Evolutionary conservation across 1,140 invertebrate species (phyloP).

Genomic region (Drosophila takahashii): DNA sequence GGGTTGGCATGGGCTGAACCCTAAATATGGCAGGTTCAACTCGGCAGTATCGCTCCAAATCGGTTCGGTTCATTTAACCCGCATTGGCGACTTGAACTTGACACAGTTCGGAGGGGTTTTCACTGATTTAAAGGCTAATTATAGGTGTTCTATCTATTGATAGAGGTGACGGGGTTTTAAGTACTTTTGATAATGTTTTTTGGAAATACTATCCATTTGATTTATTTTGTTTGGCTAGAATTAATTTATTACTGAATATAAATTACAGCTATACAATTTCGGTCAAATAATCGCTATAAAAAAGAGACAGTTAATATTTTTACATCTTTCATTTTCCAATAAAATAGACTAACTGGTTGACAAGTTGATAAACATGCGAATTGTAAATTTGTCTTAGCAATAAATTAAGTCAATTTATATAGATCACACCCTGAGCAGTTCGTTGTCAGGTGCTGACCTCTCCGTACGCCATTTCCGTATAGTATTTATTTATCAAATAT

Average conservation of each 20-base stretch:
- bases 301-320: too few species aligned
- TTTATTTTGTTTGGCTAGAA: neutral
- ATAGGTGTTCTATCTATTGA: neutral
- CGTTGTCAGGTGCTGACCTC: slow-evolving; percentile 25
- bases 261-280: neutral
- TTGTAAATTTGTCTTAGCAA: slow-evolving; percentile 18
- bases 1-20: slow-evolving; percentile 45
- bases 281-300: too few species aligned
- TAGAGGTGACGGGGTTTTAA: neutral
- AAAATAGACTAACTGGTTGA: neutral
- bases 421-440: slow-evolving; percentile 29
- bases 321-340: neutral
- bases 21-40: slow-evolving; percentile 34
- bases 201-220: neutral
- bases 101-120: slow-evolving; percentile 21
- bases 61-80: slow-evolving; percentile 18
- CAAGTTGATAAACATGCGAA: slow-evolving; percentile 2
- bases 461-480: slow-evolving; percentile 5
- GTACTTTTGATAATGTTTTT: neutral
- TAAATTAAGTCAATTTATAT: slow-evolving; percentile 15
- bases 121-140: neutral
- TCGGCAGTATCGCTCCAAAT: slow-evolving; percentile 15
- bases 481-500: slow-evolving; percentile 9
- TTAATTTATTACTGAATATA: neutral
- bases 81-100: slow-evolving; percentile 54